These are phyloP conservation scores for Eupsilia transversa DNA, from an alignment of 2,888 invertebrate species.

Conservation along the genomic window DNA sequence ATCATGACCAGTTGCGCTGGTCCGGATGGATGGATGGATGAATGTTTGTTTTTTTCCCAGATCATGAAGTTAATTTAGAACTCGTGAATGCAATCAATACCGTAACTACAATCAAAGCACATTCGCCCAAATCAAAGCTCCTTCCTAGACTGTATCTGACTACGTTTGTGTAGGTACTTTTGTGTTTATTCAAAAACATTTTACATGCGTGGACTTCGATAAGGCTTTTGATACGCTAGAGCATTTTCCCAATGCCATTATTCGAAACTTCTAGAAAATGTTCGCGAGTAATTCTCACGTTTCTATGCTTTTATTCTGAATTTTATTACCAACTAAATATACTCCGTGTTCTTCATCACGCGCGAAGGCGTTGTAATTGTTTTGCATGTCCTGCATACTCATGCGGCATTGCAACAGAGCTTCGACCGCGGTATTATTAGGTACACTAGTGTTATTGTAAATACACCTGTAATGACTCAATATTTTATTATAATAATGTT, in stretches of 20 bases:
- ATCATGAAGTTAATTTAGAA: slow-evolving; percentile 41
- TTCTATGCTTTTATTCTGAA: slow-evolving; percentile 39
- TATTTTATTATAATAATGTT: slow-evolving; percentile 60
- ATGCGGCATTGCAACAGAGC: slow-evolving; percentile 55
- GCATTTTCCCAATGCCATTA: not conserved
- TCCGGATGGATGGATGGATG: too few species aligned
- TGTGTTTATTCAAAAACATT: slow-evolving; percentile 25
- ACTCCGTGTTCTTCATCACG: slow-evolving; percentile 44
- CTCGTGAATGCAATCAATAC: slow-evolving; percentile 23
- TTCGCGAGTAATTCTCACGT: slow-evolving; percentile 2
- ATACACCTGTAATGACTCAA: slow-evolving; percentile 50
- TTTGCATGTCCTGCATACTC: slow-evolving; percentile 64
- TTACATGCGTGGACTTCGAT: slow-evolving; percentile 3
- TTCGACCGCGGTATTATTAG: slow-evolving; percentile 58
- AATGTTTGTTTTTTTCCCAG: slow-evolving; percentile 42
- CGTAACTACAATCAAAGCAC: slow-evolving; percentile 30
- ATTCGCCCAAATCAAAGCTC: not conserved
- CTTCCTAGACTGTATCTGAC: slow-evolving; percentile 24
- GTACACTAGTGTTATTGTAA: slow-evolving; percentile 38
- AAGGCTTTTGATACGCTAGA: slow-evolving; percentile 26
- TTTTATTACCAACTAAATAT: slow-evolving; percentile 61
- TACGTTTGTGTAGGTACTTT: slow-evolving; percentile 20
- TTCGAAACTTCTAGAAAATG: slow-evolving; percentile 24
- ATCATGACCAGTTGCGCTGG: slow-evolving; percentile 10
- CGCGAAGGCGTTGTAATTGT: slow-evolving; percentile 59